Conservation (phyloP, 2,797 vertebrate species). For the Pseudocheirus occidentalis region DNA sequence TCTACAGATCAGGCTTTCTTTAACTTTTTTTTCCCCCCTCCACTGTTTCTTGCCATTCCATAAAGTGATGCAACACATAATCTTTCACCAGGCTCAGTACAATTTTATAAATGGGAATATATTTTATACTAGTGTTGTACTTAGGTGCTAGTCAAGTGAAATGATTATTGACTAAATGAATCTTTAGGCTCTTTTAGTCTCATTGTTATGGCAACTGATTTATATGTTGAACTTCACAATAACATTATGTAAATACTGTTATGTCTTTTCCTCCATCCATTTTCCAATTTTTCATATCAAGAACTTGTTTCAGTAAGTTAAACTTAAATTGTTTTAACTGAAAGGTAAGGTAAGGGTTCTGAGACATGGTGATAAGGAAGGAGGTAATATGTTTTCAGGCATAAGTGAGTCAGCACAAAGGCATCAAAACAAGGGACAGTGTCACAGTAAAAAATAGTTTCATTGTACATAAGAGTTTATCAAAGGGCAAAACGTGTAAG, state of each 20-base stretch:
- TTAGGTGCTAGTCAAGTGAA: background rate
- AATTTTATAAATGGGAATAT: background rate
- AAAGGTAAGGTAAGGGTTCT: background rate
- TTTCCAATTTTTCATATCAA: background rate
- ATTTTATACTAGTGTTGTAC: background rate
- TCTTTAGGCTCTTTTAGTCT: background rate
- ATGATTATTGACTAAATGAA: background rate
- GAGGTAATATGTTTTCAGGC: background rate
- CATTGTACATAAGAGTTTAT: background rate
- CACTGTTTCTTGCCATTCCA: background rate
- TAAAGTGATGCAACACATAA: background rate
- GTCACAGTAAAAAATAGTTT: background rate
- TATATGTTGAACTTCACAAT: background rate
- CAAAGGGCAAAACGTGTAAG: background rate
- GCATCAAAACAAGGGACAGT: background rate
- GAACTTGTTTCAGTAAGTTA: background rate
- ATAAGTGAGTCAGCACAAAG: background rate
- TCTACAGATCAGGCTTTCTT: background rate
- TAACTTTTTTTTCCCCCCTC: background rate
- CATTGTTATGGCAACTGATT: background rate
- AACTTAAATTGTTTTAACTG: background rate
- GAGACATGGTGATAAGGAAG: background rate
- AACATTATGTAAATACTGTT: background rate
- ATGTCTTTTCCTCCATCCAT: background rate
- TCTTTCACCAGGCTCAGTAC: background rate